Evolutionary conservation across 2,888 invertebrate genomes (phyloP), one percentile per base, ranked within the genome.

Genomic region (Eupeodes luniger): DNA sequence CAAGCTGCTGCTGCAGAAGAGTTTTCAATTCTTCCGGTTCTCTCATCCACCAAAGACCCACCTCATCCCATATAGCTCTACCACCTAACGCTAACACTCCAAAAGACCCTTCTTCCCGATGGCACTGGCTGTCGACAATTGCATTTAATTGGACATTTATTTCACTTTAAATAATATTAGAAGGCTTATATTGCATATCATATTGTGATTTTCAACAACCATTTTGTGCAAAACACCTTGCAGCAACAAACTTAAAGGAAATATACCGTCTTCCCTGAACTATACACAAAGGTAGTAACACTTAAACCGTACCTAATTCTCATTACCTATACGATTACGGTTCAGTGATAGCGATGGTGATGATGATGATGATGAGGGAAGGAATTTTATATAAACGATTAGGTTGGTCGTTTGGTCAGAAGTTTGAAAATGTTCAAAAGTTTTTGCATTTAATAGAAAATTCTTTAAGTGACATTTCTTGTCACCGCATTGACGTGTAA

Each of bases 141-240:
- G 85, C 88, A 85, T 81, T 85, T 88, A 88, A 88, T 88, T 88
- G 88, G 88, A 88, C 85, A 78, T 85, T 88, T 88, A 88, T 88
- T 85, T 85, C 85, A 88, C 85, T 85, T 84, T 84, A 83, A 78
- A 72, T 82, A 78, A 69, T 82, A 82, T 78, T 74, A 85, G 40
- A 40, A 75, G 74, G 49, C 34, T 64, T 59, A 59, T 59, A 59
- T 59, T 75, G 51, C 62, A 34, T 57, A 79, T 74, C 57, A 57
- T 44, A 69, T 49, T 67, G 27, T 47, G 72, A 72, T 59, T 40
- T 40, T 53, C 27, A 19, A 57, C 70, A 67, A 69, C 77, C 49
- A 70, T 82, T 49, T 70, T 64, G 47, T 66, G 51, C 47, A 64
- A 81, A 81, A 85, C 85, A 84, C 85, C 82, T 83, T 78, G 44